Base-by-base conservation (phyloP, 2,113 vertebrate species). In the Xenus cinereus region DNA sequence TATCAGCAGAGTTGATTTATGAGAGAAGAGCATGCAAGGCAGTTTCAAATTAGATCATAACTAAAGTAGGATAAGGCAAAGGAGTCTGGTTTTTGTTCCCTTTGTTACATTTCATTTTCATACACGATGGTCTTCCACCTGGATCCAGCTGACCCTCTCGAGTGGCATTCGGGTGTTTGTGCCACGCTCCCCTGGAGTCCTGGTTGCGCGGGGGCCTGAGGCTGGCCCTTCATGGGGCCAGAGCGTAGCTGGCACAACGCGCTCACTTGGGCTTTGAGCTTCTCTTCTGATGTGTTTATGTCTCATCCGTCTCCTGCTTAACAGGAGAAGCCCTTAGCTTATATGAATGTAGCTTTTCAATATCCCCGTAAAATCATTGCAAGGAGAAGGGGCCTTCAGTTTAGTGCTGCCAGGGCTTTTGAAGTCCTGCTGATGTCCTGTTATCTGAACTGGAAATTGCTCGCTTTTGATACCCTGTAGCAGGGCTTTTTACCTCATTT, bases 151-250 rank as follows among this genome's bases (percentile, higher is more conserved):
- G 68, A 4, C 56, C 54, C 33, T 20, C 6, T 17, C 39, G 33
- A 8, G 18, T 26, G 37, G n/a, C 41, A 10, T 28, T 57, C 8
- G 57, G 76, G 56, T 75, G 57, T 35, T 33, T 48, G 45, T 10
- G 32, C 69, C 2, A 0, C 10, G 45, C 19, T 32, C 17, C 54
- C 7, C 37, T 19, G 35, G 12, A 14, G 48, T n/a, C 33, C 57
- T 16, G 33, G 19, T 5, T 59, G 27, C 0, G 0, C 0, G 2
- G 9, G 6, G 21, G 4, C 24, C 51, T 27, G 62, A 35, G 28
- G 46, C 8, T 41, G 80, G 24, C 22, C 10, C 53, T 75, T 73
- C 10, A 1, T 0, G 20, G 41, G 33, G 26, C 43, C 50, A 2
- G 51, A 20, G 10, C 4, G 2, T 72, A 32, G 77, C 67, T 64